These are phyloP conservation scores for Alcis repandata DNA, from an alignment of 2,888 invertebrate species.

Conservation along the genomic window DNA sequence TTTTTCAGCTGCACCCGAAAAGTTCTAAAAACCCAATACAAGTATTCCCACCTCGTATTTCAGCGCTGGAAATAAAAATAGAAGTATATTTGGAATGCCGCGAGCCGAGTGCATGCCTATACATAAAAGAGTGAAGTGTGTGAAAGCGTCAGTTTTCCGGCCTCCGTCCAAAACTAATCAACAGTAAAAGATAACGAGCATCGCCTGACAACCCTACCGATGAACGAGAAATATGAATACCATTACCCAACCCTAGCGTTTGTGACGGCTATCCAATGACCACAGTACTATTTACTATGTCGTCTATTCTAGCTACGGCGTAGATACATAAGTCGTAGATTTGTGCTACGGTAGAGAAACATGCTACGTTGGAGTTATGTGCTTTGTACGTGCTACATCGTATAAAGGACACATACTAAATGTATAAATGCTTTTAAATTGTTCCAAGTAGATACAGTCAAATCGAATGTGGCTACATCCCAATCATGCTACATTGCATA, in stretches of 20 bases:
- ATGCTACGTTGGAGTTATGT: slow-evolving; percentile 9
- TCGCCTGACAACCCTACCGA: slow-evolving; percentile 50
- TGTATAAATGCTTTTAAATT: no score
- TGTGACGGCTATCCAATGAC: not conserved
- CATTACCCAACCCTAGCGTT: slow-evolving; percentile 32
- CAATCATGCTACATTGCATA: slow-evolving; percentile 5
- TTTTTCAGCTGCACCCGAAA: slow-evolving; percentile 34
- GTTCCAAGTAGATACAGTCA: no score
- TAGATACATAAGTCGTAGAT: not conserved
- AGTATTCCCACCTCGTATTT: slow-evolving; percentile 37
- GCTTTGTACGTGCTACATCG: not conserved
- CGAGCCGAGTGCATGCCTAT: slow-evolving; percentile 21
- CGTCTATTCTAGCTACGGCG: not conserved
- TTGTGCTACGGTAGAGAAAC: slow-evolving; percentile 46
- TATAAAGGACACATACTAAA: no score
- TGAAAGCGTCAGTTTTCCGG: slow-evolving; percentile 46
- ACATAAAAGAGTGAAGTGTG: slow-evolving; percentile 31
- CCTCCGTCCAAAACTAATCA: slow-evolving; percentile 59
- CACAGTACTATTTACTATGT: slow-evolving; percentile 10
- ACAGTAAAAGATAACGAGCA: slow-evolving; percentile 59
- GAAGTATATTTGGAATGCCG: slow-evolving; percentile 22
- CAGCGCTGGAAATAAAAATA: slow-evolving; percentile 38
- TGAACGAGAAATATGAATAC: slow-evolving; percentile 51
- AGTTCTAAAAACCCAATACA: slow-evolving; percentile 36
- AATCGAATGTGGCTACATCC: no score